A percentile compares a stretch with the other conserved stretches of the same genome.
phyloP scores from a whole-genome alignment of 1,140 invertebrate genomes.

The Anoplophora glabripennis region DNA sequence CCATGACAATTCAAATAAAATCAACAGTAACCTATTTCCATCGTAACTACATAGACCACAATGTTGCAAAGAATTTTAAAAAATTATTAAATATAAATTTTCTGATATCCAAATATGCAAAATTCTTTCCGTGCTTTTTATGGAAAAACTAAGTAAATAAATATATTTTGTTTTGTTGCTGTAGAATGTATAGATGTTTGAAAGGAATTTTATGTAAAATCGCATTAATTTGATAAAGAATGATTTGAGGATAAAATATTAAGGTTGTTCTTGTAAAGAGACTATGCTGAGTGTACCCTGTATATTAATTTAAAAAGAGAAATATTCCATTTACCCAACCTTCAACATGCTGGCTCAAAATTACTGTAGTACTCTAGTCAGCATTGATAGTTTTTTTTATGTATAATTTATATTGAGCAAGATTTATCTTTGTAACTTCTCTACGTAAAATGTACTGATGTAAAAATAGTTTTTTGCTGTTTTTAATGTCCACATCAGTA shows the following conservation, averaged over 20 bases:
- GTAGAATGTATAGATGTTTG: no score
- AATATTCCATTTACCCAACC: constrained; percentile 37
- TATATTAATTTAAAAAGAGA: constrained; percentile 13
- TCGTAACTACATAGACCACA: no score
- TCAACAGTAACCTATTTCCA: no score
- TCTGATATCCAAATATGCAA: background rate
- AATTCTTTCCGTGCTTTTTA: background rate
- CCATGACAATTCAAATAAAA: no score
- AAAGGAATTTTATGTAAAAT: no score
- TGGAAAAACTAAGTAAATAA: no score
- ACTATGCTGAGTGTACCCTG: background rate
- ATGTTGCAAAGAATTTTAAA: no score
- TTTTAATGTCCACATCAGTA: background rate
- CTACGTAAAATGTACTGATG: constrained; percentile 7
- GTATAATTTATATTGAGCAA: constrained; percentile 29
- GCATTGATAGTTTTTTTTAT: constrained; percentile 32
- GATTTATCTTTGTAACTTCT: constrained; percentile 17
- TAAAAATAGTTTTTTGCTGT: constrained; percentile 15
- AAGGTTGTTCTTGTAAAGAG: background rate
- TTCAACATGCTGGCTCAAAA: constrained; percentile 38
- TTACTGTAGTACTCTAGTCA: constrained; percentile 40
- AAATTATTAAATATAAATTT: background rate
- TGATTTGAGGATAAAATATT: background rate
- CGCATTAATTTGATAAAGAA: no score
- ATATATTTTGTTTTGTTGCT: no score